Conservation (phyloP, 2,113 vertebrate species). For the Myotis brandtii region DNA sequence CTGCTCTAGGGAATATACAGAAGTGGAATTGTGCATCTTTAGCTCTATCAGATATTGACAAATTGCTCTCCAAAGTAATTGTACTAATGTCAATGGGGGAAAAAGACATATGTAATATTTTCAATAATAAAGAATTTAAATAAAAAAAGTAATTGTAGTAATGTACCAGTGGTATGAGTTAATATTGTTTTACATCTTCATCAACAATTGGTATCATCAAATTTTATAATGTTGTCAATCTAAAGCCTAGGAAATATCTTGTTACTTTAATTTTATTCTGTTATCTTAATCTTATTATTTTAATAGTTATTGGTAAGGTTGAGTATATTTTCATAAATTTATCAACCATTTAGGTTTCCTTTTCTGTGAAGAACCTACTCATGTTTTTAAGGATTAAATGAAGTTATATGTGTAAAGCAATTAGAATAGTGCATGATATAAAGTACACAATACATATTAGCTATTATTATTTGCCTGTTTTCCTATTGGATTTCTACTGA, state of each 20-base stretch:
- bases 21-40: neutral
- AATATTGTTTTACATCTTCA: neutral
- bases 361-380: neutral
- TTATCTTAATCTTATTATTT: neutral
- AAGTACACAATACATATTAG: neutral
- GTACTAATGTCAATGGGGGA: neutral
- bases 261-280: neutral
- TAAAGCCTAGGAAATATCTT: neutral
- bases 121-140: too few species aligned
- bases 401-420: neutral
- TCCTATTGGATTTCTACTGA: neutral
- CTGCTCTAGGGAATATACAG: neutral
- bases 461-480: conserved; percentile 28
- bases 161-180: neutral
- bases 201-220: neutral
- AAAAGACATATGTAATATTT: too few species aligned
- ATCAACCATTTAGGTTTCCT: neutral
- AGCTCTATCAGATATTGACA: conserved; percentile 8
- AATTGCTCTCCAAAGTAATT: conserved; percentile 20
- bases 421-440: neutral
- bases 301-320: neutral
- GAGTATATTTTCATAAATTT: conserved; percentile 22
- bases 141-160: neutral
- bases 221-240: neutral
- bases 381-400: neutral